Base-by-base conservation (phyloP, 2,797 vertebrate genomes). In the Fistularia tabacaria region DNA sequence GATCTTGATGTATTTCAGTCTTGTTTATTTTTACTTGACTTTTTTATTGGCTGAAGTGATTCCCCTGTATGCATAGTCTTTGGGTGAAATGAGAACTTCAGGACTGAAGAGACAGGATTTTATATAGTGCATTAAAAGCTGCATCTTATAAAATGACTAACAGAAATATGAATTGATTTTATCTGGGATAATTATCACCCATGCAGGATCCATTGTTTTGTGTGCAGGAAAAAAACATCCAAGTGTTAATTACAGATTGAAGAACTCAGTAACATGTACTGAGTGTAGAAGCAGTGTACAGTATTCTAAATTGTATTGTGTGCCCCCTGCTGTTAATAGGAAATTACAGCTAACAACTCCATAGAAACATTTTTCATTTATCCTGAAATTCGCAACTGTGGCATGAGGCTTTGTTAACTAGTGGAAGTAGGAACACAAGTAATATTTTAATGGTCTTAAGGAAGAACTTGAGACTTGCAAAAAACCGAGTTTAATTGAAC, bases 401-500 rank as follows among this genome's bases (percentile, higher is more conserved):
- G 3, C 8, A 6, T 43, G 15, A 41, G 48, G 13, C 10, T 54
- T 53, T 58, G 3, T 40, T n/a, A n/a, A n/a, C n/a, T n/a, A n/a
- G n/a, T n/a, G n/a, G n/a, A n/a, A 40, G 3, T 40, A 40, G 9
- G 14, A 8, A 6, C 14, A 25, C 9, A 13, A 25, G 12, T 11
- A 14, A 25, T 11, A n/a, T n/a, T n/a, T n/a, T n/a, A 8, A 10
- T 49, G 51, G 39, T 39, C 4, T 10, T 10, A n/a, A 36, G 46
- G 52, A 68, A 57, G 1, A 43, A 11, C 7, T 13, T 1, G 7
- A n/a, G 1, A 57, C 49, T 45, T 9, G 60, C 61, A 50, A 53
- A 69, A 66, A 72, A 59, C 55, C 54, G 73, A 44, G 39, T 85
- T 82, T 85, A 85, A 82, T 83, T 25, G 12, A 76, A 25, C 25